Evolutionary conservation across 2,113 vertebrate genomes (phyloP).

Genomic region (Salvator merianae): DNA sequence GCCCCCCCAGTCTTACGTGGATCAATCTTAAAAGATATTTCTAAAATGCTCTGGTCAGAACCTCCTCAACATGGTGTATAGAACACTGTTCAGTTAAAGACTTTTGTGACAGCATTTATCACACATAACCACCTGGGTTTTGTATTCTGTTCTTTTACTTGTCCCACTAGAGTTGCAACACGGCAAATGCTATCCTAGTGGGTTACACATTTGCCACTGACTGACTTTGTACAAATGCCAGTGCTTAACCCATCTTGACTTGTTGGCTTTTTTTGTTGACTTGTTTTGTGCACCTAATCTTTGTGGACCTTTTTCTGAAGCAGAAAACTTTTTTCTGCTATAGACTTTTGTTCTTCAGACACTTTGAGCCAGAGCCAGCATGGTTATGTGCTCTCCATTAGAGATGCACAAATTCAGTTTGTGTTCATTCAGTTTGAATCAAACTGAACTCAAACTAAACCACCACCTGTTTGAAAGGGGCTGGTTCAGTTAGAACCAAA

Average conservation of each 20-base stretch:
- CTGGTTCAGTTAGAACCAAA: too few relatives aligned
- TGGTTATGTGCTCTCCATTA: not conserved
- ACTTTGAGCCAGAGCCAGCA: not conserved
- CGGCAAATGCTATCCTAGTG: not conserved
- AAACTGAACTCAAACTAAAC: too few relatives aligned
- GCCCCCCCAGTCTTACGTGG: not conserved
- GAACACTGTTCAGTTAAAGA: constrained; percentile 21
- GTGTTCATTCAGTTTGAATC: too few relatives aligned
- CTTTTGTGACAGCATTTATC: constrained; percentile 24
- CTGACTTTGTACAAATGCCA: not conserved
- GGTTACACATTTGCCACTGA: not conserved
- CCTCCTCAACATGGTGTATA: constrained; percentile 36
- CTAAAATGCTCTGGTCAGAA: not conserved
- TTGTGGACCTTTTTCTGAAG: constrained; percentile 24
- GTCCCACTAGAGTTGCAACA: constrained; percentile 28
- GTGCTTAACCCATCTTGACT: not conserved
- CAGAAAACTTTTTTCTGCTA: not conserved
- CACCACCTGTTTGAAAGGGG: too few relatives aligned
- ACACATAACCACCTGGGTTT: constrained; percentile 36
- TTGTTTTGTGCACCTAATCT: not conserved
- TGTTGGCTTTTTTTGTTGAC: not conserved
- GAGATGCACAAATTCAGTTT: too few relatives aligned
- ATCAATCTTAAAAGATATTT: constrained; percentile 15
- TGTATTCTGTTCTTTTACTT: constrained; percentile 29
- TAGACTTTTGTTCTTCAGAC: constrained; percentile 3